Base-by-base conservation (phyloP, 2,888 invertebrate species). In the Platycheirus rosarum region DNA sequence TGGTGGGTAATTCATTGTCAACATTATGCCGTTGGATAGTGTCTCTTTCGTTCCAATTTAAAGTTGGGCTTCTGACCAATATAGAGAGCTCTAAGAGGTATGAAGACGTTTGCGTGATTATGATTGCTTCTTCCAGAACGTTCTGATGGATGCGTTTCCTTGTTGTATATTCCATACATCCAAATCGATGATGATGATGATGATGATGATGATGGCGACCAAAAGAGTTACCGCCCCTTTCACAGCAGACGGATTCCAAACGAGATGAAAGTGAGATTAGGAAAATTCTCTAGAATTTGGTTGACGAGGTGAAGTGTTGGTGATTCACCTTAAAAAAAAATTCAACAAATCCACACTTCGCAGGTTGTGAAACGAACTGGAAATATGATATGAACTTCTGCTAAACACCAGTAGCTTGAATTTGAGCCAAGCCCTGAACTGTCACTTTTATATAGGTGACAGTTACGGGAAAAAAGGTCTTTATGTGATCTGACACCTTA, bases 111-210 rank as follows among this genome's bases (percentile, higher is more conserved):
- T 74, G 74, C 68, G 53, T 62, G 69, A 55, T 62, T 53, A 62
- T 62, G 60, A 73, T 68, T 73, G 60, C 42, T 76, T 63, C 62
- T 53, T 18, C 44, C 32, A 69, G 49, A 51, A 71, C 26, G 80
- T 82, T 82, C 63, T 71, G 55, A 37, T 82, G 77, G 49, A 71
- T 68, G 82, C 71, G 66, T 69, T 68, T 70, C 66, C 71, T 66
- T 55, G 51, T 68, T 44, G 2, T 11, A 55, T 20, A 13, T 42
- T 42, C 60, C 29, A 44, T 14, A 23, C 44, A n/a, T 40, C 65
- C 46, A 48, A 73, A 60, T 73, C 65, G 57, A 66, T 77, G 26
- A 48, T 49, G 48, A 69, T 26, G 29, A 42, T 35, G 53, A 44
- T 60, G 35, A 14, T 40, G 23, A 14, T 16, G 29, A 32, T 11